Conservation (phyloP, 1,140 invertebrate species). For the Onthophagus taurus region DNA sequence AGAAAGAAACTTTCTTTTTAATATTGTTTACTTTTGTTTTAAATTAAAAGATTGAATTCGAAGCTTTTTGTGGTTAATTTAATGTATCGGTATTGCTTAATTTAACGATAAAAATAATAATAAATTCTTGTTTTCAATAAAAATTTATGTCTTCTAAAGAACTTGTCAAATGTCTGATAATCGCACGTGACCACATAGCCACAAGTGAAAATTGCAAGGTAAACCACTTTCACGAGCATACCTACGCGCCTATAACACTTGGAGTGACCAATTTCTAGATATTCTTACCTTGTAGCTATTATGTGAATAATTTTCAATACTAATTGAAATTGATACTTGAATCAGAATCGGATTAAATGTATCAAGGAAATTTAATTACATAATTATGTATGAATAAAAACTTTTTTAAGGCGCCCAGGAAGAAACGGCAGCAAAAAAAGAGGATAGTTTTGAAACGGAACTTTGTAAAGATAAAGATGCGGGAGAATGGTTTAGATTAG, state of each 20-base stretch:
- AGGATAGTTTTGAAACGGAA: conserved; percentile 77
- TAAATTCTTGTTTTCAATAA: not conserved
- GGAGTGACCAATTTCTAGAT: not conserved
- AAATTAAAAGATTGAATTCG: too few relatives aligned
- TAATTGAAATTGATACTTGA: too few relatives aligned
- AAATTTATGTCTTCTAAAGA: not conserved
- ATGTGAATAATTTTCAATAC: not conserved
- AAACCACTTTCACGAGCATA: not conserved
- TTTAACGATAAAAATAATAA: too few relatives aligned
- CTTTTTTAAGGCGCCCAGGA: conserved; percentile 42
- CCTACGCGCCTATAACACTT: too few relatives aligned
- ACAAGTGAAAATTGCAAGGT: not conserved
- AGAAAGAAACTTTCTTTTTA: too few relatives aligned
- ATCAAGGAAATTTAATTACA: not conserved
- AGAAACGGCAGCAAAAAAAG: conserved; percentile 56
- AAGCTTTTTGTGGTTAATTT: too few relatives aligned
- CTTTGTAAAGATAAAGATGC: conserved; percentile 90
- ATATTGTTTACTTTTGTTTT: too few relatives aligned
- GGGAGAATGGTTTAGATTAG: conserved; percentile 90
- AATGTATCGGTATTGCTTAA: too few relatives aligned
- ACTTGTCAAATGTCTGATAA: not conserved
- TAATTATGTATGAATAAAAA: not conserved
- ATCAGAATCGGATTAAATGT: too few relatives aligned
- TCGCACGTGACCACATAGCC: not conserved
- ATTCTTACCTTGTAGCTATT: not conserved